Base-by-base conservation (phyloP, 2,797 vertebrate species). In the Phalloptychus januarius region DNA sequence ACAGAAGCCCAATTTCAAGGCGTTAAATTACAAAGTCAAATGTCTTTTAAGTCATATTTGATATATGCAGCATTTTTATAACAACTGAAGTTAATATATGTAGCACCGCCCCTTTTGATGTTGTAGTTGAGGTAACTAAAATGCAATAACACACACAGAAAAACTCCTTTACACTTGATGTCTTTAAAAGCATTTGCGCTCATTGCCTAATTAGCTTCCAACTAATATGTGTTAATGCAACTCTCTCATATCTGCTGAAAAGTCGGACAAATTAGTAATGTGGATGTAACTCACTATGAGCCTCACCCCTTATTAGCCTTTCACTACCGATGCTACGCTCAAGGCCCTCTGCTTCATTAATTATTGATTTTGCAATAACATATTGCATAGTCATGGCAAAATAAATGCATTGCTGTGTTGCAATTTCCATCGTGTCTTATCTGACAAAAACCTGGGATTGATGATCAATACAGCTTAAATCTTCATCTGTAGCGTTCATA, bases 401-500 rank as follows among this genome's bases (percentile, higher is more conserved):
- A 36, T 44, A 79, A 71, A 81, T 61, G 38, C 48, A 78, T 75
- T 75, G 70, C n/a, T 40, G 25, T 77, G 7, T 25, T 72, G 70
- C 48, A 72, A 16, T 79, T 72, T 75, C 50, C 67, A 33, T n/a
- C n/a, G 56, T 77, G 46, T 75, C 46, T 69, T 56, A 20, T 46
- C 50, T 77, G 81, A 77, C 74, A 79, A 44, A 46, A 67, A 72
- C 18, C 36, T 78, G 72, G 65, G 71, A 75, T 65, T 71, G 70
- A 46, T 58, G 48, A 83, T 88, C 75, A 80, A 77, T 85, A 87
- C 38, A 42, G 70, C 63, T 58, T 71, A 58, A 20, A 70, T 72
- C 48, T 28, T 58, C 5, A 75, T 33, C 44, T 65, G 3, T 50
- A 75, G 4, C 1, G 2, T 71, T 70, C 58, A 15, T 54, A 13